Base-by-base conservation (phyloP, 1,140 invertebrate genomes). In the Psilanteris sp. region DNA sequence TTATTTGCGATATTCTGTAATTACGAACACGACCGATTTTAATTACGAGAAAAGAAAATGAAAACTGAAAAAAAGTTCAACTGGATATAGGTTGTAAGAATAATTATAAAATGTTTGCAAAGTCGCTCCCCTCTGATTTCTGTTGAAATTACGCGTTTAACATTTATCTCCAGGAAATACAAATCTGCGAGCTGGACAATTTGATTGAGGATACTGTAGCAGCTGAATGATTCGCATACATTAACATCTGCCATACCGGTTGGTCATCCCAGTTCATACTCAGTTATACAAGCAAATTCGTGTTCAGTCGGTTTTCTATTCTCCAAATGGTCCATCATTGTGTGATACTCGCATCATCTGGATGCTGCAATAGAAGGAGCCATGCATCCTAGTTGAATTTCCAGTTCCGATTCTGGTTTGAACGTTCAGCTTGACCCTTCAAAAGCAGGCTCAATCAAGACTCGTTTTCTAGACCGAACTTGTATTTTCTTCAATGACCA, bases 161-260 rank as follows among this genome's bases (percentile, higher is more conserved):
- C 55, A 20, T 68, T 75, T 68, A 76, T 76, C 43, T 76, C 72
- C 41, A 43, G 55, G 55, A 67, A 62, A 61, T 67, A 74, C 55
- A 55, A 52, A 73, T 72, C 44, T 57, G 41, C 61, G 34, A 41
- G 37, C 66, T 55, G 26, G 52, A 59, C 36, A 43, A 44, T 34
- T 64, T 50, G 59, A 70, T 70, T 52, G 64, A 66, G 73, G 46
- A 55, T 39, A 54, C 29, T 61, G 59, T 67, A 79, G 80, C 85
- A 87, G 84, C 85, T 87, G 85, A 80, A 85, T 78, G 79, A 84
- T 66, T 59, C 66, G 66, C 59, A 73, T 72, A 64, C 46, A 67
- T 72, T 76, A 77, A 84, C 86, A 87, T 87, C 86, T 87, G 83
- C 83, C 76, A 67, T 79, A 85, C 85, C 82, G 83, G 83, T 87